These are phyloP conservation scores for Bembecia ichneumoniformis DNA, from an alignment of 2,888 invertebrate species.

Conservation along the genomic window DNA sequence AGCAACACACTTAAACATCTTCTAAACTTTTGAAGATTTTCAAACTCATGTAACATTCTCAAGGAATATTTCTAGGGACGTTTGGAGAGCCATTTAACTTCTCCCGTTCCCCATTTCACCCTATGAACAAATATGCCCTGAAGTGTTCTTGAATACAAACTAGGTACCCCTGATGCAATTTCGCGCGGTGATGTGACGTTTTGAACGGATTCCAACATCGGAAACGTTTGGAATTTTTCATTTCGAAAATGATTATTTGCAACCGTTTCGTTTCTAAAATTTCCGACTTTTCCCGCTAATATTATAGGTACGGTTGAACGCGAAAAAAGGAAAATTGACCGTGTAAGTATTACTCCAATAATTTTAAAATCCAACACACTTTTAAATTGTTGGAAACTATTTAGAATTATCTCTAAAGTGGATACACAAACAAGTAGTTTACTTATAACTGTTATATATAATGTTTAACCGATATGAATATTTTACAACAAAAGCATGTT, in stretches of 20 bases:
- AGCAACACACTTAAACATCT: too few relatives aligned
- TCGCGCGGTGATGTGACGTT: constrained; percentile 50
- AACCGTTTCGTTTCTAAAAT: constrained; percentile 20
- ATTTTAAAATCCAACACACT: too few relatives aligned
- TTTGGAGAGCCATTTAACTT: constrained; percentile 4
- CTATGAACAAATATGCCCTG: constrained; percentile 44
- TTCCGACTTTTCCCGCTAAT: neutral
- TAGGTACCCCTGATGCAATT: constrained; percentile 45
- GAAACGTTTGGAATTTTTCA: constrained; percentile 45
- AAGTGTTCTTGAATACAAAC: constrained; percentile 56
- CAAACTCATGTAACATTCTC: neutral
- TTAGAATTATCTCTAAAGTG: too few relatives aligned
- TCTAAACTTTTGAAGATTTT: too few relatives aligned
- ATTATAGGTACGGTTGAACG: neutral
- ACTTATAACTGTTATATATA: too few relatives aligned
- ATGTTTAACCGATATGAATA: too few relatives aligned
- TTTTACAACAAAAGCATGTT: too few relatives aligned
- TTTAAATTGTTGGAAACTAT: too few relatives aligned
- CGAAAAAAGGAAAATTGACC: too few relatives aligned
- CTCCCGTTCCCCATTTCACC: neutral
- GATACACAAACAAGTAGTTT: too few relatives aligned
- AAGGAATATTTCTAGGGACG: neutral
- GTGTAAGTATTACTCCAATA: too few relatives aligned
- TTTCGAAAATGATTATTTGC: constrained; percentile 42
- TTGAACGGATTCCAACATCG: constrained; percentile 37